A percentile compares a stretch with the other conserved stretches of the same genome.
Conservation (phyloP, 2,888 invertebrate species). For the Lasioglossum marginatum region DNA sequence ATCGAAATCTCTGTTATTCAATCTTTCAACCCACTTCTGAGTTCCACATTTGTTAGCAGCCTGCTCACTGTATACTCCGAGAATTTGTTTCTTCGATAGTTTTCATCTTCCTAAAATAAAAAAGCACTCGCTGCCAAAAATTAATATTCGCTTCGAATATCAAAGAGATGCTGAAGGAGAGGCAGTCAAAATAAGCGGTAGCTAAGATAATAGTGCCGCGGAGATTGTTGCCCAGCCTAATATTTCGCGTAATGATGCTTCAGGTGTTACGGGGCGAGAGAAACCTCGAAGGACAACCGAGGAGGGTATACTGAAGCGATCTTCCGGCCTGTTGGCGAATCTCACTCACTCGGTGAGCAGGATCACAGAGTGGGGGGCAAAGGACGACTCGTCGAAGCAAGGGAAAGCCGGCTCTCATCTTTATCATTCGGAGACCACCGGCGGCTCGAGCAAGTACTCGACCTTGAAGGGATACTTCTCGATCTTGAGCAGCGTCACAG, state of each 20-base stretch:
- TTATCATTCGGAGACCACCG: not conserved
- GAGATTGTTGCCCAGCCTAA: not conserved
- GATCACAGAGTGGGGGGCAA: constrained; percentile 41
- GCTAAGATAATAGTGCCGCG: not conserved
- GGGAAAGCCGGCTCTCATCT: constrained; percentile 20
- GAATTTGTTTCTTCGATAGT: not conserved
- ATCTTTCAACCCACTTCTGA: not conserved
- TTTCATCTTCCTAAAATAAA: not conserved
- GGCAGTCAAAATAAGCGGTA: not conserved
- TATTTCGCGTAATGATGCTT: not conserved
- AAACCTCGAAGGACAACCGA: constrained; percentile 39
- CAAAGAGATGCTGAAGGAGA: not conserved
- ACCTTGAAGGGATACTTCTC: constrained; percentile 56
- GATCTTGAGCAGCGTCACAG: constrained; percentile 15
- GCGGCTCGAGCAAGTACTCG: constrained; percentile 23
- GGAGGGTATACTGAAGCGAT: constrained; percentile 71
- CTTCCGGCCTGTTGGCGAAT: constrained; percentile 74
- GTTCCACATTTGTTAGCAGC: not conserved
- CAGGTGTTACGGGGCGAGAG: constrained; percentile 44
- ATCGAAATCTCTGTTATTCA: not conserved
- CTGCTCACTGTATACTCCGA: not conserved
- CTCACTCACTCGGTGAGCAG: constrained; percentile 62
- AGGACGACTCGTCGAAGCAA: constrained; percentile 31
- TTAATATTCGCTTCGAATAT: not conserved
- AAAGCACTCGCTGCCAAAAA: not conserved